Base-by-base conservation (phyloP, 2,888 invertebrate species). In the Colletes collaris region DNA sequence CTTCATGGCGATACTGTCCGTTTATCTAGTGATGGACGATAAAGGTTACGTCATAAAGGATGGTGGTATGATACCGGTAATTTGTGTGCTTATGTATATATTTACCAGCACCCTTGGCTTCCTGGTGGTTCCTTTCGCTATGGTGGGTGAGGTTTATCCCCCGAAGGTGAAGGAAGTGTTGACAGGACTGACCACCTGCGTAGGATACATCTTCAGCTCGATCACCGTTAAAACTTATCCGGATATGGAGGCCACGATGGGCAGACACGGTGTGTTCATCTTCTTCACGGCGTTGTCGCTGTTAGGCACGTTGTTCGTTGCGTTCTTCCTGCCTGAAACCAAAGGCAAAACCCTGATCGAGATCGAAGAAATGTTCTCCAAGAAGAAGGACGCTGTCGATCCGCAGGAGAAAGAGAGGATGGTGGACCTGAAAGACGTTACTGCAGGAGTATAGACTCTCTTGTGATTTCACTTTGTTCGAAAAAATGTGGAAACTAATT, bases 131-230 rank as follows among this genome's bases (percentile, higher is more conserved):
- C 95, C 95, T 0, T 95, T 94, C 87, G 94, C 95, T 0, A 93
- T 95, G 94, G 89, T 94, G 0, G 94, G 94, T 0, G 95, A 95
- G 84, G 92, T 95, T 6, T 95, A 94, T 82, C 95, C 95, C 0
- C 85, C 93, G 10, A 93, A 94, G 67, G 93, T 95, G 0, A 93
- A 94, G 46, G 95, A 95, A 4, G 90, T 94, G 3, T 93, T 94
- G 0, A 93, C 94, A 0, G 94, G 94, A 0, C 66, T 94, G 1
- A 93, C 94, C 0, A 93, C 94, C 0, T 93, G 93, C 55, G 76
- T 93, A 0, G 94, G 93, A 1, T 95, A 95, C 76, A 85, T 93
- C 4, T 94, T 94, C 81, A 94, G 94, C 83, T 95, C 95, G 76
- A 85, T 94, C 2, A 93, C 93, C 2, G 93, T 95, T 0, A 95